Percentiles rank a stretch among this genome's conserved stretches.
These are phyloP conservation scores for Bombycilla garrulus DNA, from an alignment of 2,113 vertebrate genomes.

Conservation along the genomic window DNA sequence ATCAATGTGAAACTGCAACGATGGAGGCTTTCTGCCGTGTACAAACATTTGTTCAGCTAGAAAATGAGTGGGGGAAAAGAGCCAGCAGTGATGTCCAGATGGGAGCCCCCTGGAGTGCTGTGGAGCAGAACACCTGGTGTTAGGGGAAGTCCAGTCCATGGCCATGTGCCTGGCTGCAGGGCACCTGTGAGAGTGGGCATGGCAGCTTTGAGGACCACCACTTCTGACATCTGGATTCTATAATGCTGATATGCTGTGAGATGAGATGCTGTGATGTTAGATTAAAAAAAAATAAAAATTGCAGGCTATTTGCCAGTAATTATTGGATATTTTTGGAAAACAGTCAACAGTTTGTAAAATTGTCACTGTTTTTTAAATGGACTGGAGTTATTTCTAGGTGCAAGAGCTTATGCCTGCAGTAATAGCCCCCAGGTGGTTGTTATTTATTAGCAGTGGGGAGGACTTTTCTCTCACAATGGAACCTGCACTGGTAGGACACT, in stretches of 20 bases:
- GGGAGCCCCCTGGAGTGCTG: neutral
- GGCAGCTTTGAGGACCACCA: neutral
- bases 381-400: neutral
- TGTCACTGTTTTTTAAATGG: neutral
- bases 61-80: neutral
- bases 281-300: neutral
- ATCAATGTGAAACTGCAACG: neutral
- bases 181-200: accelerated
- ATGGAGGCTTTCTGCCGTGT: neutral
- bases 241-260: neutral
- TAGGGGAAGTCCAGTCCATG: neutral
- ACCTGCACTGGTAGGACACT: neutral
- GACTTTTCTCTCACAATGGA: neutral
- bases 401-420: neutral
- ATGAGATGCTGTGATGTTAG: neutral
- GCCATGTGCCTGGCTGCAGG: neutral
- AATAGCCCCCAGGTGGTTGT: neutral
- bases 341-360: neutral
- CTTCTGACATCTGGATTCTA: neutral
- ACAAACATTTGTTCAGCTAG: neutral
- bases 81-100: neutral
- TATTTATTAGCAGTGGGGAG: neutral
- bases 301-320: neutral
- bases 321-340: neutral
- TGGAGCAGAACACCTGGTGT: neutral